Conservation (phyloP, 2,888 invertebrate genomes). For the Iselma pallidipennis region DNA sequence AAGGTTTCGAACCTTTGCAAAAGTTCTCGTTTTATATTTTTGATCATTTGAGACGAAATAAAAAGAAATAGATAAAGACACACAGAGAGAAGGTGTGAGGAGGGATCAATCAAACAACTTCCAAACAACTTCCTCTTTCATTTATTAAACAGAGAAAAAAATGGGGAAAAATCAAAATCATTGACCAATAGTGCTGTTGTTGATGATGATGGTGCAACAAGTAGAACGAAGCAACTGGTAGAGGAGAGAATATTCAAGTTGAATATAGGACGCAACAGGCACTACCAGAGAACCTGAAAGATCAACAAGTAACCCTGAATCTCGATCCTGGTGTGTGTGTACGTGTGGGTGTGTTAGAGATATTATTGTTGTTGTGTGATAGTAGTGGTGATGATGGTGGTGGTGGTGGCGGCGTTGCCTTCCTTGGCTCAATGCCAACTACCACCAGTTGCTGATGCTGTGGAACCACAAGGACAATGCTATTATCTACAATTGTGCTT, state of each 20-base stretch:
- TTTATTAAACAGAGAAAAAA: slow-evolving; percentile 10
- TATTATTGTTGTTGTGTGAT: neutral
- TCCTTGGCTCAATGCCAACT: slow-evolving; percentile 32
- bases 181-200: slow-evolving; percentile 7
- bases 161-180: neutral
- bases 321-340: slow-evolving; percentile 6
- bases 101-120: neutral
- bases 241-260: slow-evolving; percentile 28
- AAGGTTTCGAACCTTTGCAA: slow-evolving; percentile 7
- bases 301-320: slow-evolving; percentile 40
- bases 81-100: neutral
- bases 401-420: slow-evolving; percentile 19
- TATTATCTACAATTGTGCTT: slow-evolving; percentile 7
- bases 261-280: slow-evolving; percentile 37
- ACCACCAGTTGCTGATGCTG: slow-evolving; percentile 36
- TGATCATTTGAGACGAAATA: neutral
- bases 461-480: slow-evolving; percentile 9
- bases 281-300: slow-evolving; percentile 17
- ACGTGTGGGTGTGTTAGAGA: slow-evolving; percentile 10
- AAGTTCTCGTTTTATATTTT: neutral
- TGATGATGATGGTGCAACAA: slow-evolving; percentile 36
- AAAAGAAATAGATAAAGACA: neutral
- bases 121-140: neutral
- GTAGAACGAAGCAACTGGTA: slow-evolving; percentile 39
- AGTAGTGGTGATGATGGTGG: slow-evolving; percentile 17